Conservation (phyloP, 2,113 vertebrate genomes). For the Arenaria interpres region DNA sequence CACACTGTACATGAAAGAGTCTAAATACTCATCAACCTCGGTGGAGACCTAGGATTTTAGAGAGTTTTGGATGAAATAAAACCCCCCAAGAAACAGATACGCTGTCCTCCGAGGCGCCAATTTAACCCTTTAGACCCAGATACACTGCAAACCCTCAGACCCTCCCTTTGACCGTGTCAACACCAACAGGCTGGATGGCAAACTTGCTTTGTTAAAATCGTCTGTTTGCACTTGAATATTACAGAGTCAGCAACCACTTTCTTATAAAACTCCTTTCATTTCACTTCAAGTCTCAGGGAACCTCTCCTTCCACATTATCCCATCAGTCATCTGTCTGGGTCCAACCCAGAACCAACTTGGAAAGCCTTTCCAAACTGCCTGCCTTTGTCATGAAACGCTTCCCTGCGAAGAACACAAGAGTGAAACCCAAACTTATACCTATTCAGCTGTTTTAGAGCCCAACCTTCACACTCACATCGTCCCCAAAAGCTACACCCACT, state of each 20-base stretch:
- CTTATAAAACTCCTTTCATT: background rate
- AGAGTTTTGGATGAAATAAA: background rate
- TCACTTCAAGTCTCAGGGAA: background rate
- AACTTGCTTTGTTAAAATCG: background rate
- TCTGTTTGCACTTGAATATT: background rate
- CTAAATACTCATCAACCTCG: background rate
- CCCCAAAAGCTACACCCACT: background rate
- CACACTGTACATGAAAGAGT: background rate
- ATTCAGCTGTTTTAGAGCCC: background rate
- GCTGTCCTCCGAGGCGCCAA: background rate
- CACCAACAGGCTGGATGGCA: background rate
- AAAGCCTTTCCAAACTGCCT: background rate
- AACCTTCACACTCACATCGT: background rate
- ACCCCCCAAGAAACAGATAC: background rate
- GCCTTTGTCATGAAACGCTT: background rate
- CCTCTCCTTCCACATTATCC: background rate
- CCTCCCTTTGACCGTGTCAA: background rate
- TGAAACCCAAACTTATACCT: background rate
- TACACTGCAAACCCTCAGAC: background rate
- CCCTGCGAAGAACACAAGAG: background rate
- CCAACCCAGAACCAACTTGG: background rate
- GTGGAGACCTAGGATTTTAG: background rate
- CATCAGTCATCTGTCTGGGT: background rate
- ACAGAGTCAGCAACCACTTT: accelerated
- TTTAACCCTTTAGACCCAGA: background rate